Conservation (phyloP, 2,797 vertebrate genomes). For the Chrosomus eos region DNA sequence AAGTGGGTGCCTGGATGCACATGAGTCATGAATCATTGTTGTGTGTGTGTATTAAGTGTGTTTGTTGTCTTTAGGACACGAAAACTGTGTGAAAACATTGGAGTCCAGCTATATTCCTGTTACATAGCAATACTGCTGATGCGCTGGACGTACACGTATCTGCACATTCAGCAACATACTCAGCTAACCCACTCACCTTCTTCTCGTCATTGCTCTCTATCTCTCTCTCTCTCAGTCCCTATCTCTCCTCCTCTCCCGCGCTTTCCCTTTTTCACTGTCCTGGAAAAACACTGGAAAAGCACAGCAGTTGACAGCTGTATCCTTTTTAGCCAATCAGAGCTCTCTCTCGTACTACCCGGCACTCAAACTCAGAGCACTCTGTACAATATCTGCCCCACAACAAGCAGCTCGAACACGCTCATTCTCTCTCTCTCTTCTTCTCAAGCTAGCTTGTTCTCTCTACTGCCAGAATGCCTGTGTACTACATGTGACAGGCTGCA, state of each 20-base stretch:
- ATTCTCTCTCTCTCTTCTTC: constrained; percentile 37
- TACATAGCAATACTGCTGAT: constrained; percentile 43
- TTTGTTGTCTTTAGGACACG: constrained; percentile 13
- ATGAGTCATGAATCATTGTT: constrained; percentile 35
- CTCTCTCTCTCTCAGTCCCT: constrained; percentile 26
- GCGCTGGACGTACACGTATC: constrained; percentile 29
- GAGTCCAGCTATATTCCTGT: constrained; percentile 3
- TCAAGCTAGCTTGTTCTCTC: constrained; percentile 38
- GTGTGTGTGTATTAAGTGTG: constrained; percentile 16
- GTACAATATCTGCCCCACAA: constrained; percentile 82
- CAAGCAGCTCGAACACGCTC: constrained; percentile 64
- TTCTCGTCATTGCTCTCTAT: constrained; percentile 17
- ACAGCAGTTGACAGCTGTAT: constrained; percentile 78
- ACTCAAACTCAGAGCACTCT: constrained; percentile 66
- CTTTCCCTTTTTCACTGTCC: constrained; percentile 25
- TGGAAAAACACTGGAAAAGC: constrained; percentile 71
- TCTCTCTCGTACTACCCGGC: constrained; percentile 63
- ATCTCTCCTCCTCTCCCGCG: not conserved
- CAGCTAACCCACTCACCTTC: constrained; percentile 36
- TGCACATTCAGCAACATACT: constrained; percentile 52
- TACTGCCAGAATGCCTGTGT: constrained; percentile 72
- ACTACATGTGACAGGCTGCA: constrained; percentile 81
- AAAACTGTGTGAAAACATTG: constrained; percentile 2
- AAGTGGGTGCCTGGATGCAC: constrained; percentile 6
- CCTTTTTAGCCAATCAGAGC: constrained; percentile 75